phyloP scores from a whole-genome alignment of 2,888 invertebrate genomes.

The Ceramica pisi region DNA sequence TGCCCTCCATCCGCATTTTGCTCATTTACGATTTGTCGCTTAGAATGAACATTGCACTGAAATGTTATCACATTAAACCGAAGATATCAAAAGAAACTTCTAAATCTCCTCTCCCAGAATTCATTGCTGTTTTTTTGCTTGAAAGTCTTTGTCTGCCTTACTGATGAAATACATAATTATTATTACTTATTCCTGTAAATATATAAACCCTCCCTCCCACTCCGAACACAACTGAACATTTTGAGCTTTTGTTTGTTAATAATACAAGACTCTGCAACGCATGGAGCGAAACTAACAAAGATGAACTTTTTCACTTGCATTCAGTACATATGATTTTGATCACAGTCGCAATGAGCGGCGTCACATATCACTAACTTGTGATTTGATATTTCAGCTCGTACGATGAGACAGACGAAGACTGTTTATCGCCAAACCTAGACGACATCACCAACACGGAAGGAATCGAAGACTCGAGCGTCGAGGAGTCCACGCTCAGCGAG shows the following conservation, averaged over 20 bases:
- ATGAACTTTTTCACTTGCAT: constrained; percentile 83
- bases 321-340: constrained; percentile 83
- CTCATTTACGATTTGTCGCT: constrained; percentile 78
- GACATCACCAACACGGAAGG: constrained; percentile 90
- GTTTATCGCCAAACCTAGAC: constrained; percentile 93
- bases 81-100: constrained; percentile 55
- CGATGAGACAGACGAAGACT: constrained; percentile 93
- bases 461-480: constrained; percentile 87
- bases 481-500: constrained; percentile 86
- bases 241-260: constrained; percentile 86
- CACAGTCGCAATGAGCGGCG: constrained; percentile 8
- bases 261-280: constrained; percentile 80
- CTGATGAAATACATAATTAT: constrained; percentile 83
- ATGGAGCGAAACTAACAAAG: constrained; percentile 88
- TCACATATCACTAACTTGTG: constrained; percentile 17
- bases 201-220: constrained; percentile 70
- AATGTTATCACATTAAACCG: constrained; percentile 59
- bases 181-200: constrained; percentile 80
- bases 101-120: constrained; percentile 66
- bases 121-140: constrained; percentile 80
- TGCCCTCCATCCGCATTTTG: constrained; percentile 77
- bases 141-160: constrained; percentile 87
- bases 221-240: constrained; percentile 67
- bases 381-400: constrained; percentile 90
- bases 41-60: constrained; percentile 79